phyloP scores from a whole-genome alignment of 2,888 invertebrate species.

The Automeris io region DNA sequence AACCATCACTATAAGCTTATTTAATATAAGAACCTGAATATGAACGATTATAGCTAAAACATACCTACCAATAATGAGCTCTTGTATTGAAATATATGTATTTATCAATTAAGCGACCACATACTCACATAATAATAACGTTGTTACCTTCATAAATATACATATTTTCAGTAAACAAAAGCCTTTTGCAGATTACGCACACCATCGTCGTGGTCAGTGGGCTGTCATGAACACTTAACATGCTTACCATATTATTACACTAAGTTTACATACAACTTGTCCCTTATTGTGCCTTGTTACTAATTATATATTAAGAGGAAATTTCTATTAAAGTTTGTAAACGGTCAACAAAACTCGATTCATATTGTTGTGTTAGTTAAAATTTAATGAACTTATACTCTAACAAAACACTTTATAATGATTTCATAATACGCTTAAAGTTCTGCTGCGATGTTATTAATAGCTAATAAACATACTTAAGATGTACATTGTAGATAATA shows the following conservation, averaged over 20 bases:
- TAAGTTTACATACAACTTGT: constrained; percentile 17
- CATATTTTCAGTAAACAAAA: constrained; percentile 16
- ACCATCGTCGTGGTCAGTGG: constrained; percentile 9
- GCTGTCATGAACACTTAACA: constrained; percentile 13
- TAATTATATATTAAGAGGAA: not conserved
- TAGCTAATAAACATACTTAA: too few relatives aligned
- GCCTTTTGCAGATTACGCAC: constrained; percentile 20
- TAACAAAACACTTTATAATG: too few relatives aligned
- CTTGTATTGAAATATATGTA: not conserved
- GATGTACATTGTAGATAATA: too few relatives aligned
- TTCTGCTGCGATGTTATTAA: too few relatives aligned
- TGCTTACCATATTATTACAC: constrained; percentile 15
- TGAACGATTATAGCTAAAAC: too few relatives aligned
- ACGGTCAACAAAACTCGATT: constrained; percentile 1
- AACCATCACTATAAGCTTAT: too few relatives aligned
- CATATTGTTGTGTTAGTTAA: too few relatives aligned
- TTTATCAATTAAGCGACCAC: not conserved
- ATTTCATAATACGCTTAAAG: too few relatives aligned
- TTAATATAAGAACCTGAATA: too few relatives aligned
- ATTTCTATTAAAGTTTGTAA: constrained; percentile 1
- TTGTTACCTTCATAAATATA: not conserved
- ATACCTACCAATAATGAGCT: too few relatives aligned
- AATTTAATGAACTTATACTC: too few relatives aligned
- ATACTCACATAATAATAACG: too few relatives aligned
- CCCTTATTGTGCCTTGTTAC: constrained; percentile 4